Evolutionary conservation across 2,888 invertebrate genomes (phyloP), one percentile per base, ranked within the genome.

Genomic region (Drosophila ezoana): DNA sequence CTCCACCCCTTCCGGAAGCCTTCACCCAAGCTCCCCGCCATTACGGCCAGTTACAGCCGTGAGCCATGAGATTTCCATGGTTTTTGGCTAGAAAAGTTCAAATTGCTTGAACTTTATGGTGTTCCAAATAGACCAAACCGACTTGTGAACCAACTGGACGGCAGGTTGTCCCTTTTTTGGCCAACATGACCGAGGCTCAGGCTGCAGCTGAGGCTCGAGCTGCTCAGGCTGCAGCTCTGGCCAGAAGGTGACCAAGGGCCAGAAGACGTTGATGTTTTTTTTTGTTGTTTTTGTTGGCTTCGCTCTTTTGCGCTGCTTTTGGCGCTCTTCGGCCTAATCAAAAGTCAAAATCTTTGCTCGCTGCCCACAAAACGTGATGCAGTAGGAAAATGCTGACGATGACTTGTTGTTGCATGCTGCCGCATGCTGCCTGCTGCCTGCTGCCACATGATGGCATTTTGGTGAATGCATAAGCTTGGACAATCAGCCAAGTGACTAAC

Each of bases 311-410:
- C 48, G 72, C 63, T 63, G 58, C 49, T 57, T 58, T 76, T 73
- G 76, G 70, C 64, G 73, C 61, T 62, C 35, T 58, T 70, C 57
- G 52, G 65, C 71, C 76, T 79, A 87, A 89, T 89, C 89, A 86
- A 80, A 89, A 89, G 90, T 87, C 87, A 89, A 87, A 82, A 89
- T 89, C 89, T 89, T 72, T 72, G 81, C 79, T 73, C 60, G 72
- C 71, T 72, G 61, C 73, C 77, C 76, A 76, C 64, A 76, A 91
- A 91, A 91, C 90, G 90, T 90, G 91, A 90, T 89, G 91, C 90
- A 89, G 90, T 90, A 90, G 90, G 87, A 89, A 89, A 90, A 89
- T 82, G 89, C 90, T 85, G 87, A 82, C 80, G 86, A 86, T 77
- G 88, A 76, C 84, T 74, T 68, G 81, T 71, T 74, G 74, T 38